Percentiles rank a stretch among this genome's conserved stretches.
These are phyloP conservation scores for Vanessa cardui DNA, from an alignment of 2,888 invertebrate species.

Conservation along the genomic window DNA sequence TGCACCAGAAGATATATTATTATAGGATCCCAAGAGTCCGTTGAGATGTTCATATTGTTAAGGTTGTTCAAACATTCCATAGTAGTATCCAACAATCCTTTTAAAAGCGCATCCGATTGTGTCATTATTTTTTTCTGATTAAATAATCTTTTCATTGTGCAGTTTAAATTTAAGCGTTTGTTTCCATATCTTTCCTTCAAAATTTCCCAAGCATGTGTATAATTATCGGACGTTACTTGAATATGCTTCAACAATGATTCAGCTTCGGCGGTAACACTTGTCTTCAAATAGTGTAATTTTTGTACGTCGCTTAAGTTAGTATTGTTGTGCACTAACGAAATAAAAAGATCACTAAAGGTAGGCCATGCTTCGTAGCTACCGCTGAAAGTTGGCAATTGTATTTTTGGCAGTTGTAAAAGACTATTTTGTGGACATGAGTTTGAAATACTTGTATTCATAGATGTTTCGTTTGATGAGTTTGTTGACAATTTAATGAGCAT, in stretches of 20 bases:
- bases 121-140: conserved; percentile 30
- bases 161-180: conserved; percentile 16
- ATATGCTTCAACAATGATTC: conserved; percentile 34
- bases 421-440: too few relatives aligned
- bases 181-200: conserved; percentile 38
- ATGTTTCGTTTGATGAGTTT: neutral
- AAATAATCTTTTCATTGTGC: too few relatives aligned
- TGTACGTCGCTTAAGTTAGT: conserved; percentile 32
- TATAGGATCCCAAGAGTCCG: conserved; percentile 1
- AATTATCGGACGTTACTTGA: conserved; percentile 33
- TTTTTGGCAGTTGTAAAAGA: too few relatives aligned
- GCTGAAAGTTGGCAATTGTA: too few relatives aligned
- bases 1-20: neutral
- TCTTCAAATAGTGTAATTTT: conserved; percentile 40
- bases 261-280: conserved; percentile 38
- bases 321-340: conserved; percentile 5
- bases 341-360: too few relatives aligned
- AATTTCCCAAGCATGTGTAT: conserved; percentile 24
- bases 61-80: conserved; percentile 14
- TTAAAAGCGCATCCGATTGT: conserved; percentile 37
- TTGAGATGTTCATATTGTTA: neutral
- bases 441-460: too few relatives aligned
- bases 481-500: neutral
- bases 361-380: too few relatives aligned
- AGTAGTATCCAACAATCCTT: conserved; percentile 41